These are phyloP conservation scores for Atrichornis clamosus DNA, from an alignment of 2,113 vertebrate species.

Conservation along the genomic window DNA sequence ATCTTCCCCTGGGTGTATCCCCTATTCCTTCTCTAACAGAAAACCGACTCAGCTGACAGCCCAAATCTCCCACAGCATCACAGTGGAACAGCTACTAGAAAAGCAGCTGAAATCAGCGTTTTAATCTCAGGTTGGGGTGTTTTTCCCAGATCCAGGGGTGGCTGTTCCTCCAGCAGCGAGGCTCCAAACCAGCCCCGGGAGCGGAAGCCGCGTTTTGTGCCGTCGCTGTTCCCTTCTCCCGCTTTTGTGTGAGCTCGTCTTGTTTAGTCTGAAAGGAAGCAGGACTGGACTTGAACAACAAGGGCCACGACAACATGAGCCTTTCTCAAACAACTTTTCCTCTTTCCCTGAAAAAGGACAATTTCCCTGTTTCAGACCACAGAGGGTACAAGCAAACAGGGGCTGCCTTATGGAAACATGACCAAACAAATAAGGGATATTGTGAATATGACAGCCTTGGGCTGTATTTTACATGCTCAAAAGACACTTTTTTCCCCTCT, in stretches of 20 bases:
- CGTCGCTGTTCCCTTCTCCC: conserved; percentile 10
- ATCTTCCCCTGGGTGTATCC: background rate
- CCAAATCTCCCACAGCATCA: background rate
- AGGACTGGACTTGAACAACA: conserved; percentile 10
- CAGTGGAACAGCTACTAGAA: background rate
- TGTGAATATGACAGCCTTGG: background rate
- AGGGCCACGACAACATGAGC: background rate
- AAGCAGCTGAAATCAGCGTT: background rate
- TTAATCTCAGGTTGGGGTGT: background rate
- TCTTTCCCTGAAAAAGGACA: conserved; percentile 2
- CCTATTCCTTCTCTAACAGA: background rate
- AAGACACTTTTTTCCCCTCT: background rate
- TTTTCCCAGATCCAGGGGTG: background rate
- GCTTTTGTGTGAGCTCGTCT: conserved; percentile 34
- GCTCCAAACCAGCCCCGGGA: background rate
- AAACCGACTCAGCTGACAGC: background rate
- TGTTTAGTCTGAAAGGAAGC: conserved; percentile 66
- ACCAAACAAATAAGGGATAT: background rate
- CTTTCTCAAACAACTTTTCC: conserved; percentile 13
- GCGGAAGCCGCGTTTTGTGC: background rate
- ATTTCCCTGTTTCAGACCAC: background rate
- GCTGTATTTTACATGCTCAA: background rate
- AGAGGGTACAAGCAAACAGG: background rate
- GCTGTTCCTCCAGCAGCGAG: background rate
- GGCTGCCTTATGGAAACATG: background rate